Evolutionary conservation across 2,113 vertebrate genomes (phyloP).

Genomic region (Condylura cristata): DNA sequence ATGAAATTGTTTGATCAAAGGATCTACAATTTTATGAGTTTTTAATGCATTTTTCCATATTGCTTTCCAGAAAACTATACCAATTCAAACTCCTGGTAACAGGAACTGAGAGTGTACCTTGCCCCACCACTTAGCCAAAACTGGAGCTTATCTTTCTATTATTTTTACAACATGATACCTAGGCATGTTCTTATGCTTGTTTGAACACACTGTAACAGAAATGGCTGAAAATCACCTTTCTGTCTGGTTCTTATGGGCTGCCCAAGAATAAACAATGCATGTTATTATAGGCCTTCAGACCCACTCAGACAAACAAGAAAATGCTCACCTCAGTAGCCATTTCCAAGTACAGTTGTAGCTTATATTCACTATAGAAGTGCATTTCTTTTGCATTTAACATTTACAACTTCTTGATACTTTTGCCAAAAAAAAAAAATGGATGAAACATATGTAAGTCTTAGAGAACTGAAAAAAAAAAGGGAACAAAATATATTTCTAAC

Average conservation of each 20-base stretch:
- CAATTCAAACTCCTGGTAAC: conserved; percentile 22
- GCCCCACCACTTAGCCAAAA: not conserved
- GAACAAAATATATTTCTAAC: not conserved
- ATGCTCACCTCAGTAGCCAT: not conserved
- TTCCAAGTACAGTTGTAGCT: not conserved
- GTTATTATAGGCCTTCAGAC: not conserved
- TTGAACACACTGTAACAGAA: not conserved
- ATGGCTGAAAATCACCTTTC: not conserved
- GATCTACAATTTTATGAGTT: not conserved
- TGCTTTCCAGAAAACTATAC: conserved; percentile 18
- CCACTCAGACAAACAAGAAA: not conserved
- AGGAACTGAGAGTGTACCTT: not conserved
- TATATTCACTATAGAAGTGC: not conserved
- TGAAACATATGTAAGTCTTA: not conserved
- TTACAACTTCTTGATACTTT: conserved; percentile 12
- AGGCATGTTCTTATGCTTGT: not conserved
- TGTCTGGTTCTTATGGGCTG: not conserved
- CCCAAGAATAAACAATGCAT: not conserved
- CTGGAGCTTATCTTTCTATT: not conserved
- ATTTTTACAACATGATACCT: not conserved
- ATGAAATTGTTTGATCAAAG: not conserved
- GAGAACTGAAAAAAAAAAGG: not conserved
- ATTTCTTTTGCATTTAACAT: not conserved
- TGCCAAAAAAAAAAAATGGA: conserved; percentile 25
- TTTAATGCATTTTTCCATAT: conserved; percentile 25